Evolutionary conservation across 2,113 vertebrate species (phyloP).

Genomic region (Ciconia stormi): DNA sequence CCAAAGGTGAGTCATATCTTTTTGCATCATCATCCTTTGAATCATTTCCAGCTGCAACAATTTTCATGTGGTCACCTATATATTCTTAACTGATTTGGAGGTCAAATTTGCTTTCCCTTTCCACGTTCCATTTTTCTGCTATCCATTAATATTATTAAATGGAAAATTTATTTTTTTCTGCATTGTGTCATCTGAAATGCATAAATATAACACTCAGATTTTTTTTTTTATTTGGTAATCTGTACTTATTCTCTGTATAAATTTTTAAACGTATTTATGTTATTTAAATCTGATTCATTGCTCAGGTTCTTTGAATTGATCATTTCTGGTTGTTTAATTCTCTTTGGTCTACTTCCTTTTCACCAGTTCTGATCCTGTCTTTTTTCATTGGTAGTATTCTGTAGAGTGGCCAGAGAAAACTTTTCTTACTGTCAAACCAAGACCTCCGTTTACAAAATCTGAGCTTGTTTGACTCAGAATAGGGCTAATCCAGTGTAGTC

Average conservation of each 20-base stretch:
- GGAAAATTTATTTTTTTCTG: not conserved
- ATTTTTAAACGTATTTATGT: not conserved
- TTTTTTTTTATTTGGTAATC: not conserved
- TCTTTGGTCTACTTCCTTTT: not conserved
- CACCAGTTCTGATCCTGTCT: not conserved
- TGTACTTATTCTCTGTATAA: not conserved
- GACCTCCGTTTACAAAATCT: not conserved
- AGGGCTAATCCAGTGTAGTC: not conserved
- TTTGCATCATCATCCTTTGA: not conserved
- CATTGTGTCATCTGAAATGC: not conserved
- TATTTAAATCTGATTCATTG: not conserved
- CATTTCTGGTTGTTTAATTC: not conserved
- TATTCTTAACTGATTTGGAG: not conserved
- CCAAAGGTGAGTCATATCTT: not conserved
- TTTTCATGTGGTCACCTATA: not conserved
- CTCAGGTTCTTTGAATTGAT: not conserved
- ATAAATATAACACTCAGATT: not conserved
- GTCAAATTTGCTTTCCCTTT: not conserved
- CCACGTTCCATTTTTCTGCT: not conserved
- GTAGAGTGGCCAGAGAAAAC: not conserved
- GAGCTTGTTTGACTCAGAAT: not conserved
- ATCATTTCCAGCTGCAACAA: not conserved
- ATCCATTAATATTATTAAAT: not conserved
- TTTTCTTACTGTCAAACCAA: not conserved
- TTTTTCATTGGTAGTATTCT: not conserved